Conservation (phyloP, 2,113 vertebrate genomes). For the Spermophilus dauricus region DNA sequence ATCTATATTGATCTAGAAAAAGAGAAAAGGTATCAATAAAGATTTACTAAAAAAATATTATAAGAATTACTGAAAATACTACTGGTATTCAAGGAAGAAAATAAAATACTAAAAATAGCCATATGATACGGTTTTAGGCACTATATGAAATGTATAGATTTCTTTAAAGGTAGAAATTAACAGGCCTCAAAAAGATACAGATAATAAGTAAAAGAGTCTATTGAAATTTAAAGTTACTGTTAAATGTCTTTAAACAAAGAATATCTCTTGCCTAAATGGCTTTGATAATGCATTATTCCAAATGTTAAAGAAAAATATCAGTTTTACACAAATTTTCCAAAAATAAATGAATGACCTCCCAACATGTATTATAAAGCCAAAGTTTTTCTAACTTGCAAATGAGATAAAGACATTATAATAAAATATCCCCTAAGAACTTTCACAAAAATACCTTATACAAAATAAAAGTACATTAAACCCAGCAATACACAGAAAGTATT, state of each 20-base stretch:
- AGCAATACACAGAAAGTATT: neutral
- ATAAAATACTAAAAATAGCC: neutral
- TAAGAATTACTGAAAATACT: neutral
- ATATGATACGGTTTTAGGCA: neutral
- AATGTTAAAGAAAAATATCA: neutral
- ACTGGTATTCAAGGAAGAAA: neutral
- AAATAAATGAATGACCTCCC: neutral
- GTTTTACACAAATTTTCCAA: neutral
- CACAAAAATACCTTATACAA: neutral
- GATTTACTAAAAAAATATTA: neutral
- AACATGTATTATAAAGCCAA: neutral
- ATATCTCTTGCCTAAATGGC: neutral
- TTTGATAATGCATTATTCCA: neutral
- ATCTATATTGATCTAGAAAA: neutral
- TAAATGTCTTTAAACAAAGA: neutral
- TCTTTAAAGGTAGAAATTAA: neutral
- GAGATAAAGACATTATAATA: neutral
- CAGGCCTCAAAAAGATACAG: neutral
- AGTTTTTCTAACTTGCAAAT: neutral
- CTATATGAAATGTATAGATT: neutral
- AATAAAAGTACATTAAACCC: neutral
- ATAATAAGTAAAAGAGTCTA: neutral
- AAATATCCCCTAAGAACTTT: neutral
- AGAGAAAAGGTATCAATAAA: neutral
- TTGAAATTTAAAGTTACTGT: neutral